These are phyloP conservation scores for Barypeithes pellucidus DNA, from an alignment of 2,888 invertebrate genomes.

Conservation along the genomic window DNA sequence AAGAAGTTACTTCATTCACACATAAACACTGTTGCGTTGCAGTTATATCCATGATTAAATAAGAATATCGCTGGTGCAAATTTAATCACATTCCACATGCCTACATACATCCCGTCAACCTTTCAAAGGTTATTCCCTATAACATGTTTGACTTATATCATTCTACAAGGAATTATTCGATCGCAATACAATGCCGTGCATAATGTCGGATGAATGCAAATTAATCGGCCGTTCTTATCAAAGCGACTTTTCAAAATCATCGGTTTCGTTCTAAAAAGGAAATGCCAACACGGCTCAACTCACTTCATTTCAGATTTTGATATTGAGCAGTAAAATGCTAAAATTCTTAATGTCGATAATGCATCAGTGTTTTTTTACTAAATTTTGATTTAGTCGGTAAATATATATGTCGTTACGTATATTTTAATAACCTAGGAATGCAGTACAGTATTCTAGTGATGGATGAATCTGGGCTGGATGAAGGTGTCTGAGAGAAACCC, in stretches of 20 bases:
- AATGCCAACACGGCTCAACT: no score
- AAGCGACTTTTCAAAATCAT: constrained; percentile 48
- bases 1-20: no score
- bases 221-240: constrained; percentile 51
- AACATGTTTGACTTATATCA: constrained; percentile 46
- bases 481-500: no score
- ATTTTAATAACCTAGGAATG: no score
- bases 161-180: constrained; percentile 51
- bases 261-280: constrained; percentile 52
- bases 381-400: no score
- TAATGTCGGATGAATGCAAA: constrained; percentile 55
- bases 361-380: no score
- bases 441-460: no score
- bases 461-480: no score
- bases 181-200: constrained; percentile 54
- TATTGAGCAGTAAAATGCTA: constrained; percentile 36
- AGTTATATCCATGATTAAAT: no score
- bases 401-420: no score
- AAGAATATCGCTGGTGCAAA: neutral
- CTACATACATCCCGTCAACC: neutral
- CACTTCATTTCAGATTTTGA: constrained; percentile 50
- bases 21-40: no score
- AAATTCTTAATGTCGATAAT: constrained; percentile 5
- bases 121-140: constrained; percentile 41
- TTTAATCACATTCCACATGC: constrained; percentile 5